Evolutionary conservation across 2,888 invertebrate genomes (phyloP), one percentile per base, ranked within the genome.

Genomic region (Caenorhabditis japonica): DNA sequence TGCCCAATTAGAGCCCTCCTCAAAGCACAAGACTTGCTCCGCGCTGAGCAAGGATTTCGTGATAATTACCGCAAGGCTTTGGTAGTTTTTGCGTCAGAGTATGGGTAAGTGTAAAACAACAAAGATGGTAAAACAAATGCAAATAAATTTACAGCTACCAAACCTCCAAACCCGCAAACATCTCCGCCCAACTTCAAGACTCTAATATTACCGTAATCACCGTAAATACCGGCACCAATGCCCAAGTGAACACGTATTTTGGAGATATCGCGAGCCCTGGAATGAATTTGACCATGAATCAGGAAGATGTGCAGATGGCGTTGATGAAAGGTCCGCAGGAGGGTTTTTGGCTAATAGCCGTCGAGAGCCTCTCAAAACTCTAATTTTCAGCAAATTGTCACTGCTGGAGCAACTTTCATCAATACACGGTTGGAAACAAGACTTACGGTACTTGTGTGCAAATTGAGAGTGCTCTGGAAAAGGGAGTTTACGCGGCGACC

Each of bases 71-170:
- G 60, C 51, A 3, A 51, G n/a, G n/a, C n/a, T n/a, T n/a, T n/a
- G n/a, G n/a, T n/a, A n/a, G n/a, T n/a, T n/a, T n/a, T n/a, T n/a
- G n/a, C n/a, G n/a, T n/a, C n/a, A n/a, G n/a, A n/a, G n/a, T n/a
- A n/a, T n/a, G n/a, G n/a, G n/a, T n/a, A n/a, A n/a, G n/a, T n/a
- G n/a, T n/a, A n/a, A n/a, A n/a, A n/a, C n/a, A n/a, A n/a, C n/a
- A n/a, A n/a, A n/a, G n/a, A n/a, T n/a, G n/a, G n/a, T n/a, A n/a
- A n/a, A n/a, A n/a, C n/a, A n/a, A n/a, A n/a, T n/a, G n/a, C n/a
- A n/a, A n/a, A n/a, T n/a, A n/a, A n/a, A n/a, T n/a, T n/a, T 59
- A 13, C 58, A 59, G 58, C 7, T 59, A 33, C n/a, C 25, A 59
- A 21, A 38, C 49, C 33, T 10, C n/a, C n/a, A n/a, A n/a, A n/a